These are phyloP conservation scores for Oppia nitens DNA, from an alignment of 1,140 invertebrate genomes.

Conservation along the genomic window DNA sequence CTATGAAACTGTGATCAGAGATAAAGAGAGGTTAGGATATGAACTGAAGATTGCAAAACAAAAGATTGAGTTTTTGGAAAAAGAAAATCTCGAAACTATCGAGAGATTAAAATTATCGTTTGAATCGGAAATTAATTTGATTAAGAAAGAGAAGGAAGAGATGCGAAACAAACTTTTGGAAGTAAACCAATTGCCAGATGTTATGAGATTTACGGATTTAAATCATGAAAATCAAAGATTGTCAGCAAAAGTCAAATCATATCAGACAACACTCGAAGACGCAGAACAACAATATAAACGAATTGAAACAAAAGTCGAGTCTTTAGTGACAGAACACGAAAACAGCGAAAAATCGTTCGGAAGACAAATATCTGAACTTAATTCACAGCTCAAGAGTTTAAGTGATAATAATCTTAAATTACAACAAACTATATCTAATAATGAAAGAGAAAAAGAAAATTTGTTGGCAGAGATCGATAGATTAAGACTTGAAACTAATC, in stretches of 20 bases:
- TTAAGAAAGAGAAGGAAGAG: constrained; percentile 15
- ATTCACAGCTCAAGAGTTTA: neutral
- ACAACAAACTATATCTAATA: neutral
- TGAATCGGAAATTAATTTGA: constrained; percentile 8
- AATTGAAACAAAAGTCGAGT: constrained; percentile 9
- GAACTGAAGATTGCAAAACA: constrained; percentile 13
- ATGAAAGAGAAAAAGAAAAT: constrained; percentile 20
- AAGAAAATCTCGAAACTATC: constrained; percentile 14
- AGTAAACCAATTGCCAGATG: constrained; percentile 12
- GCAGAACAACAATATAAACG: constrained; percentile 7
- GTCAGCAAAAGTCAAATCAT: neutral
- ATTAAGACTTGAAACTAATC: neutral
- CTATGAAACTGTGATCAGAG: neutral
- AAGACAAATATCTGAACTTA: neutral
- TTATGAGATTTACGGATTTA: neutral
- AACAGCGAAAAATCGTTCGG: neutral
- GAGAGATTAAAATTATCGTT: constrained; percentile 8
- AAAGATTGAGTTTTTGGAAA: constrained; percentile 12
- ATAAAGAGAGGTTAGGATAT: neutral
- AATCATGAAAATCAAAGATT: constrained; percentile 12
- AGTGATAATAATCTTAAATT: constrained; percentile 8
- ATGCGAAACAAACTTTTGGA: constrained; percentile 3
- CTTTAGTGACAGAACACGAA: constrained; percentile 8
- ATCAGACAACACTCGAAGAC: constrained; percentile 8
- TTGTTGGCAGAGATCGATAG: constrained; percentile 26